These are phyloP conservation scores for Leptarthrus brevirostris DNA, from an alignment of 2,888 invertebrate genomes.

Conservation along the genomic window DNA sequence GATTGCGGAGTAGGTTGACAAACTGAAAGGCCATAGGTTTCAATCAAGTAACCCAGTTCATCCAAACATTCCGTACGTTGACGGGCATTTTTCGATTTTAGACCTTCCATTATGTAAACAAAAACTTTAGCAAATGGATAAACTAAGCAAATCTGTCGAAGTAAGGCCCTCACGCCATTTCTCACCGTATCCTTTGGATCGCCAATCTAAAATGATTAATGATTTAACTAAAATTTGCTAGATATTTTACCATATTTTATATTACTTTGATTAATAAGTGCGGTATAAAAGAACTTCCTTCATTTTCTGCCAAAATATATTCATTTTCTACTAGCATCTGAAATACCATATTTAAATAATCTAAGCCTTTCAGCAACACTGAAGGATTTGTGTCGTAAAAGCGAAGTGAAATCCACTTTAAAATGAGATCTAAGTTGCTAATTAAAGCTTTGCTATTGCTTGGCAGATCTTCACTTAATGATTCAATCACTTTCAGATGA, in stretches of 20 bases:
- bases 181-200: constrained; percentile 96
- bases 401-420: constrained; percentile 95
- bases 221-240: constrained; percentile 53
- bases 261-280: constrained; percentile 90
- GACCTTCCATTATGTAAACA: constrained; percentile 90
- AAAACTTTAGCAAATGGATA: constrained; percentile 92
- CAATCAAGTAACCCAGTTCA: constrained; percentile 87
- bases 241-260: neutral
- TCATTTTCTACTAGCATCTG: constrained; percentile 80
- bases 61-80: constrained; percentile 97
- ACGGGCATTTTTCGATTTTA: constrained; percentile 96
- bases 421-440: constrained; percentile 91
- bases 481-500: constrained; percentile 95
- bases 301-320: constrained; percentile 89
- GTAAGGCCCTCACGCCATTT: constrained; percentile 85
- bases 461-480: constrained; percentile 84
- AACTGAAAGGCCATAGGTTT: constrained; percentile 84
- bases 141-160: constrained; percentile 85
- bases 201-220: constrained; percentile 76
- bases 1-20: constrained; percentile 83
- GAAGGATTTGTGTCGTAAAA: constrained; percentile 99
- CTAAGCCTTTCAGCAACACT: constrained; percentile 93
- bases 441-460: constrained; percentile 84
- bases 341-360: constrained; percentile 88
- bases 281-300: constrained; percentile 93